Conservation (phyloP, 2,888 invertebrate species). For the Sesamia inferens region DNA sequence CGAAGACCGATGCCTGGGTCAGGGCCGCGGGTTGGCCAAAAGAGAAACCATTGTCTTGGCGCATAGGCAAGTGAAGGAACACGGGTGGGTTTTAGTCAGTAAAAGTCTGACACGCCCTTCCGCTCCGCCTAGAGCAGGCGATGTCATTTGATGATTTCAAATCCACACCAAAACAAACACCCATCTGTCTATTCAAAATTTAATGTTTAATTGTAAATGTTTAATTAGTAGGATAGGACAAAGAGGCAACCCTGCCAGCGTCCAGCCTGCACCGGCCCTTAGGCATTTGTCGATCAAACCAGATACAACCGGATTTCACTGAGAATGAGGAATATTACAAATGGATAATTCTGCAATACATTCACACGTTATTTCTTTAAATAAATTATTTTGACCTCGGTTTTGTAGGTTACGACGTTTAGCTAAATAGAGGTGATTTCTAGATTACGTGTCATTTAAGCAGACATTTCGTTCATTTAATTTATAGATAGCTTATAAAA, state of each 20-base stretch:
- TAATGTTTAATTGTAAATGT: too few relatives aligned
- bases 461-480: not conserved
- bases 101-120: too few relatives aligned
- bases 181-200: too few relatives aligned
- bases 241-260: slow-evolving; percentile 35
- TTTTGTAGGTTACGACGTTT: slow-evolving; percentile 36
- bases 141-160: too few relatives aligned
- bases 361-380: slow-evolving; percentile 24
- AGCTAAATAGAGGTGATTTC: slow-evolving; percentile 5
- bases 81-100: too few relatives aligned
- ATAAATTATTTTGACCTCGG: slow-evolving; percentile 25
- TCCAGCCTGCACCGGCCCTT: slow-evolving; percentile 45
- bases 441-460: not conserved
- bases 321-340: slow-evolving; percentile 56
- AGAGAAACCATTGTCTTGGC: too few relatives aligned
- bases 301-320: slow-evolving; percentile 66
- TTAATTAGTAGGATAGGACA: not conserved
- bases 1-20: too few relatives aligned
- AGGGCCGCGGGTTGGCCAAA: too few relatives aligned
- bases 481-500: not conserved
- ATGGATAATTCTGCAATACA: slow-evolving; percentile 55
- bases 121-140: too few relatives aligned
- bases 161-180: too few relatives aligned
- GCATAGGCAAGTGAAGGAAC: too few relatives aligned
- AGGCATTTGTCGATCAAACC: slow-evolving; percentile 60